Base-by-base conservation (phyloP, 2,797 vertebrate species). In the Champsocephalus gunnari region DNA sequence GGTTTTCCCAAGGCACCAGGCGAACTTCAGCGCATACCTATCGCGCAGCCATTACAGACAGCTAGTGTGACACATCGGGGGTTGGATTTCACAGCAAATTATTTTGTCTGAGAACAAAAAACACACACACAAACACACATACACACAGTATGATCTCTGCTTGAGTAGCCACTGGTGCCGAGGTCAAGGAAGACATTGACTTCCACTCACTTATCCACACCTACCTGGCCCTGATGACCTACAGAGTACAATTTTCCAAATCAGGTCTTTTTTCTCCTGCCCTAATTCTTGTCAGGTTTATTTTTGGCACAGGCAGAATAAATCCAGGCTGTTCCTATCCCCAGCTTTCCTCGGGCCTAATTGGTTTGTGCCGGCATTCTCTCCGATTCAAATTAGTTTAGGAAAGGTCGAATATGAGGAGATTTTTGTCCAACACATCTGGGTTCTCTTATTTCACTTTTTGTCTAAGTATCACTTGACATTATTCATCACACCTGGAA, bases 21-120 rank as follows among this genome's bases (percentile, higher is more conserved):
- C 43, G 24, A 79, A 64, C 82, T 82, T 67, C 58, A 69, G 67
- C 82, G 61, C 62, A 50, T 48, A 57, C 44, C 49, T 43, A 61
- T 66, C 13, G 6, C 60, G 57, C 47, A 75, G 72, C 87, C 75
- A 89, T 88, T 89, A 88, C 41, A 66, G 47, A 48, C 62, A 57
- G 81, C 80, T 86, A 34, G 45, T 58, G 69, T 80, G 75, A 77
- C 82, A 79, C 56, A 56, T 47, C n/a, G 38, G 55, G 55, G 59
- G n/a, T 88, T 65, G 54, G 53, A 50, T 91, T 91, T 82, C 84
- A 73, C 41, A 7, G 24, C 51, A 68, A 14, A 81, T 44, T 61
- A 55, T 2, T 57, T 34, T 9, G 14, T 41, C 54, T 48, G 62
- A 45, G 41, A 75, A 51, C 4, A 16, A 49, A 61, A 73, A 71